Evolutionary conservation across 2,888 invertebrate genomes (phyloP), one percentile per base, ranked within the genome.

Genomic region (Laothoe populi): DNA sequence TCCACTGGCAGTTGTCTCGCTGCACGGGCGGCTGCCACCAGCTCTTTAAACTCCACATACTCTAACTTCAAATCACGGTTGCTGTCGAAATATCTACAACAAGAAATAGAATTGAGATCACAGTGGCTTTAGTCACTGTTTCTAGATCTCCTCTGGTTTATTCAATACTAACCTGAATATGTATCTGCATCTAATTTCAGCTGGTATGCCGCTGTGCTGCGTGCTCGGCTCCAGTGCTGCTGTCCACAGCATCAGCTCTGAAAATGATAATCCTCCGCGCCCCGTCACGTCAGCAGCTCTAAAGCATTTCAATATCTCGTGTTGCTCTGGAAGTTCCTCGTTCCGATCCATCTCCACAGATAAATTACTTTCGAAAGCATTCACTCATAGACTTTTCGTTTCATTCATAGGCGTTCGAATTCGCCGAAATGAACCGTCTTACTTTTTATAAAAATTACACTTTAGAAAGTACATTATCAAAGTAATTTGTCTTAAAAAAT

Each of bases 141-240:
- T 38, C 3, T 38, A 38, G 10, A 4, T 35, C 7, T 35, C 5
- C 3, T 13, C 38, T 11, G 13, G 13, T 38, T 7, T 10, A 35
- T 35, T 10, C 10, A 35, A 35, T 38, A 10, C 53, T 19, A 8
- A 95, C 87, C 95, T 91, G 75, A 96, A 96, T 66, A 96, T 95
- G 75, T 95, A 96, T 73, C 95, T 88, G 80, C 95, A 95, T 40
- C 96, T 87, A 68, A 95, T 90, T 80, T 96, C 96, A 0, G 95
- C 96, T 0, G 95, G 88, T 31, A 92, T 71, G 0, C 95, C 95
- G 19, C 93, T 95, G 82, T 96, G 96, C 57, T 92, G 93, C 0
- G 95, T 95, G 42, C 75, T 79, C 0, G 95, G 95, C 72, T 96
- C 96, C 68, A 95, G 79, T 0, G 95, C 94, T 1, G 95, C 95